phyloP scores from a whole-genome alignment of 2,113 vertebrate genomes.

The Lanius collurio region DNA sequence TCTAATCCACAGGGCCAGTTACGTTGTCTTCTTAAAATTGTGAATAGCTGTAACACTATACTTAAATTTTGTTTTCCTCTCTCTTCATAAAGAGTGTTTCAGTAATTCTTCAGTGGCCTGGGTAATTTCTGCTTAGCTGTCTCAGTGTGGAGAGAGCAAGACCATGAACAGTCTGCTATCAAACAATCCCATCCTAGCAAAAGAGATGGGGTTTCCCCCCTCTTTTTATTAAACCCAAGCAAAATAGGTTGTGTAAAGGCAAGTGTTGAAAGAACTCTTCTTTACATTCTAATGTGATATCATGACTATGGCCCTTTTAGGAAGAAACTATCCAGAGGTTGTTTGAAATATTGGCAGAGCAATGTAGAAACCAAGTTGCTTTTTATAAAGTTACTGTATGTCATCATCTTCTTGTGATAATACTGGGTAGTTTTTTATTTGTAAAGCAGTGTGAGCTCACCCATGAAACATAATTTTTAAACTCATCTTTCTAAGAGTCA shows the following conservation, averaged over 20 bases:
- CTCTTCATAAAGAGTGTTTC: background rate
- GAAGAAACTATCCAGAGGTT: background rate
- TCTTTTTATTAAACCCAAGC: background rate
- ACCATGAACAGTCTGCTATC: background rate
- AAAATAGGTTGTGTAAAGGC: background rate
- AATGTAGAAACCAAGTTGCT: background rate
- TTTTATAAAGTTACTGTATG: background rate
- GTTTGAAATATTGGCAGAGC: background rate
- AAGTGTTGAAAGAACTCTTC: background rate
- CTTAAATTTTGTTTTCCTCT: background rate
- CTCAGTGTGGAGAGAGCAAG: background rate
- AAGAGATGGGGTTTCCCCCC: accelerated
- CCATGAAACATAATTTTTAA: background rate
- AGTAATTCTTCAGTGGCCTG: background rate
- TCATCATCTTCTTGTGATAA: background rate
- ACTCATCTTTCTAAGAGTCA: background rate
- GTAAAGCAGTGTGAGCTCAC: background rate
- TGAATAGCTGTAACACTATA: background rate
- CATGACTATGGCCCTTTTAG: background rate
- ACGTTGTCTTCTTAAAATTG: background rate
- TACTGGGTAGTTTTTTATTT: background rate
- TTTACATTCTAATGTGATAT: background rate
- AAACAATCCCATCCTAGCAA: background rate
- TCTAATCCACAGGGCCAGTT: background rate
- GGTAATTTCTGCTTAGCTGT: background rate